Conservation (phyloP, 2,888 invertebrate species). For the Ganaspis brasiliensis region DNA sequence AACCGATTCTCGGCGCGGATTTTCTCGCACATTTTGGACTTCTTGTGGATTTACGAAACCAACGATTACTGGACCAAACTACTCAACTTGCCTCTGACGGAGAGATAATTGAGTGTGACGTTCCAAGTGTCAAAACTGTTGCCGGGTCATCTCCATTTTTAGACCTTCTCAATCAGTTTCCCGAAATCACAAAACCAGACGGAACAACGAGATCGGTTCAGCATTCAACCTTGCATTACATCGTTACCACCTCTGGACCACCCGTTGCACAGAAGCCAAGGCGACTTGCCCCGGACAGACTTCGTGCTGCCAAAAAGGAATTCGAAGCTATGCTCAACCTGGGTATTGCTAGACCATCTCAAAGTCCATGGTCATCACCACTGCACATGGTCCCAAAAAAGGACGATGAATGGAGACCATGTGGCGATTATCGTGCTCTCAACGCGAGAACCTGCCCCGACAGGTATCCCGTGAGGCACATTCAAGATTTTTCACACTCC, state of each 20-base stretch:
- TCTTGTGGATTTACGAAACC: background rate
- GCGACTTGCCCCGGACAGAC: constrained; percentile 71
- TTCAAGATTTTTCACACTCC: constrained; percentile 65
- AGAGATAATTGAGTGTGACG: background rate
- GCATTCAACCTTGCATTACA: constrained; percentile 62
- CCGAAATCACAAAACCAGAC: constrained; percentile 49
- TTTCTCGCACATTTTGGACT: constrained; percentile 3
- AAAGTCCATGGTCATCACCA: constrained; percentile 74
- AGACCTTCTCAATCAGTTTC: constrained; percentile 43
- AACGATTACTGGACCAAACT: background rate
- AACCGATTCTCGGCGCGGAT: constrained; percentile 73
- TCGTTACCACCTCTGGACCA: constrained; percentile 68
- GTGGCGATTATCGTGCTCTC: constrained; percentile 61
- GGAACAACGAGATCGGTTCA: constrained; percentile 44
- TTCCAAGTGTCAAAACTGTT: constrained; percentile 34
- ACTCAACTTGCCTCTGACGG: constrained; percentile 6
- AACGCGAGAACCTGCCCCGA: constrained; percentile 67
- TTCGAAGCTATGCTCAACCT: constrained; percentile 72
- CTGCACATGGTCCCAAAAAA: background rate
- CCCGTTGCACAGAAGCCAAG: constrained; percentile 70
- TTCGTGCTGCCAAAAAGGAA: constrained; percentile 69
- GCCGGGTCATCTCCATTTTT: constrained; percentile 15
- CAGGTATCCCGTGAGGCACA: constrained; percentile 68
- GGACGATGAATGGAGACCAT: background rate
- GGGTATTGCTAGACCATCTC: constrained; percentile 77